phyloP scores from a whole-genome alignment of 2,888 invertebrate species.

The Synanthedon formicaeformis region DNA sequence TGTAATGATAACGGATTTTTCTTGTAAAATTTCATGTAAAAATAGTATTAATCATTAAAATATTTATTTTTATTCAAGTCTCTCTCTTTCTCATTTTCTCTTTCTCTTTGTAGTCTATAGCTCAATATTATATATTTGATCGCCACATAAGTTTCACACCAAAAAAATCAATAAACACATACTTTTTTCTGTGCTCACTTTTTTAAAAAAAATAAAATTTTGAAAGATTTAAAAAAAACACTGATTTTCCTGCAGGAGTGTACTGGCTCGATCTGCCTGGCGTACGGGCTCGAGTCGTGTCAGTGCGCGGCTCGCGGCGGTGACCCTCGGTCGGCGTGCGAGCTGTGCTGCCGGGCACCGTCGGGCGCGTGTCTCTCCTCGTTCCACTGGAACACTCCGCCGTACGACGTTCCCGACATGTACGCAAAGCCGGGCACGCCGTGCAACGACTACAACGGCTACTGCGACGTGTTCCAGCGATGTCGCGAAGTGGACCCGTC shows the following conservation, averaged over 20 bases:
- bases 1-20: too few species aligned
- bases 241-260: conserved; percentile 76
- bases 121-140: too few species aligned
- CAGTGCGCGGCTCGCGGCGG: conserved; percentile 86
- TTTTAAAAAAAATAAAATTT: too few species aligned
- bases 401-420: conserved; percentile 93
- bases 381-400: conserved; percentile 89
- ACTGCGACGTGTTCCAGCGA: conserved; percentile 77
- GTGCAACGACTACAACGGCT: conserved; percentile 92
- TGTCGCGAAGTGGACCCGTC: conserved; percentile 95
- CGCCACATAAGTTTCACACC: too few species aligned
- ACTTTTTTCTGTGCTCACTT: too few species aligned
- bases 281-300: conserved; percentile 95
- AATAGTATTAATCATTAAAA: too few species aligned
- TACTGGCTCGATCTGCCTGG: conserved; percentile 97
- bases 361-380: conserved; percentile 89
- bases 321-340: conserved; percentile 90
- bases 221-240: too few species aligned
- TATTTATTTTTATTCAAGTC: too few species aligned
- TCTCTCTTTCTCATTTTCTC: too few species aligned
- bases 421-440: conserved; percentile 94
- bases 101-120: too few species aligned
- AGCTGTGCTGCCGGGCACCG: conserved; percentile 90
- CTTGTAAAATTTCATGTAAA: too few species aligned
- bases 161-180: too few species aligned